Conservation (phyloP, 2,888 invertebrate genomes). For the Chirona hameri region DNA sequence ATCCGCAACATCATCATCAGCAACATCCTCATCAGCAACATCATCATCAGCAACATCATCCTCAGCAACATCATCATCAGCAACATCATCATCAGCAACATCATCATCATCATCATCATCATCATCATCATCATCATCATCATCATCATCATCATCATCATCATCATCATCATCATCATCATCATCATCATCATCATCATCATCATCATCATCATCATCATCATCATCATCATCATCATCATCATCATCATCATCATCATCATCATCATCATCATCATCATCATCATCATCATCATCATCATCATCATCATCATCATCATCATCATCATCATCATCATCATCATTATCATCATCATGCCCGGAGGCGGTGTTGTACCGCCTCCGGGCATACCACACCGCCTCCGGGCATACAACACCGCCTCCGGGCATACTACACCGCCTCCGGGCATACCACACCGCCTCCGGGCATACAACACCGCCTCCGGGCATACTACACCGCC, state of each 20-base stretch:
- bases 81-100: too few species aligned
- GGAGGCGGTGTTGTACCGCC: too few species aligned
- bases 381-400: too few species aligned
- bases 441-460: too few species aligned
- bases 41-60: too few species aligned
- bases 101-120: not conserved
- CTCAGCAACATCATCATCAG: too few species aligned
- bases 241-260: not conserved
- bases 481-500: too few species aligned
- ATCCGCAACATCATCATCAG: too few species aligned
- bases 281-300: not conserved
- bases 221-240: slow-evolving; percentile 22
- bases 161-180: not conserved
- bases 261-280: slow-evolving; percentile 10
- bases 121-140: not conserved
- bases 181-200: not conserved
- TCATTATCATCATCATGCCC: slow-evolving; percentile 3
- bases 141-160: slow-evolving; percentile 13
- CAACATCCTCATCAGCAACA: too few species aligned
- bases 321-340: slow-evolving; percentile 22
- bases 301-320: slow-evolving; percentile 7
- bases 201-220: not conserved
- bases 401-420: too few species aligned
- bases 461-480: too few species aligned
- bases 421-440: too few species aligned